phyloP scores from a whole-genome alignment of 2,113 vertebrate species.

The Gadus chalcogrammus region DNA sequence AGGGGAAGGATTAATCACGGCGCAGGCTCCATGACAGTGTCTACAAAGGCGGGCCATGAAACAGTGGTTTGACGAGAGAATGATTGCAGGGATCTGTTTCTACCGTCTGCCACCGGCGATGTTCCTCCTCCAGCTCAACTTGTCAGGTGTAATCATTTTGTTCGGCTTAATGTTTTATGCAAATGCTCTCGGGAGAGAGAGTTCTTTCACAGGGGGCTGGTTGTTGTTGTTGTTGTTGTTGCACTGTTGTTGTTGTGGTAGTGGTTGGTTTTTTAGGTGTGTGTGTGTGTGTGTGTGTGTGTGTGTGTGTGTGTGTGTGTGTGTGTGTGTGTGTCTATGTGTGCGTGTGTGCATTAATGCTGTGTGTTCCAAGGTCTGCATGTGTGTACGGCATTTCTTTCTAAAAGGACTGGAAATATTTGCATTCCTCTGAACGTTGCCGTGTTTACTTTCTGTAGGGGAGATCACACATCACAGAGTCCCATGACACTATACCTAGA shows the following conservation, averaged over 20 bases:
- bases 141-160: slow-evolving; percentile 84
- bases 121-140: slow-evolving; percentile 76
- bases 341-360: slow-evolving; percentile 27
- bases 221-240: slow-evolving; percentile 14
- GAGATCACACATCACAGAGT: slow-evolving; percentile 65
- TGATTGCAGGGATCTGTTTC: slow-evolving; percentile 71
- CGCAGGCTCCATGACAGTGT: slow-evolving; percentile 65
- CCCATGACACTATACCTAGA: slow-evolving; percentile 34
- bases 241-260: slow-evolving; percentile 7
- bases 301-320: slow-evolving; percentile 18
- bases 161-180: slow-evolving; percentile 82
- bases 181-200: slow-evolving; percentile 72
- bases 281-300: slow-evolving; percentile 32
- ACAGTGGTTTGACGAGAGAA: slow-evolving; percentile 73
- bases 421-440: slow-evolving; percentile 74
- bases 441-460: slow-evolving; percentile 73
- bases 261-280: slow-evolving; percentile 45
- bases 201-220: slow-evolving; percentile 66
- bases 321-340: slow-evolving; percentile 12
- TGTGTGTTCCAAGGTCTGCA: slow-evolving; percentile 4
- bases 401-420: slow-evolving; percentile 73
- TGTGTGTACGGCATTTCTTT: slow-evolving; percentile 50
- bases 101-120: slow-evolving; percentile 76
- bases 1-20: slow-evolving; percentile 74
- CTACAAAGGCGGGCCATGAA: slow-evolving; percentile 70